phyloP scores from a whole-genome alignment of 1,140 invertebrate genomes.

The Drosophila athabasca region DNA sequence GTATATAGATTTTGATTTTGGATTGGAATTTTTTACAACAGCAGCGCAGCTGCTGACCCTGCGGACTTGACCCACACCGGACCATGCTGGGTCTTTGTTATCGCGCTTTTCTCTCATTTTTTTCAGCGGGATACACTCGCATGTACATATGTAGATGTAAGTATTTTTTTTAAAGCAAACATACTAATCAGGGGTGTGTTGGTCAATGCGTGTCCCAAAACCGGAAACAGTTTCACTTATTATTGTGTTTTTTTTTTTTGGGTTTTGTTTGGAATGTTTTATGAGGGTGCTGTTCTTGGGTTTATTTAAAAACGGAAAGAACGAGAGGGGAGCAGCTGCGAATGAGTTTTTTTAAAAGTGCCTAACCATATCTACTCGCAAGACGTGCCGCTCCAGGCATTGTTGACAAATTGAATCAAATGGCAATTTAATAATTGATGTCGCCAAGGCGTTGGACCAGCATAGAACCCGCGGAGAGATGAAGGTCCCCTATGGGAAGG shows the following conservation, averaged over 20 bases:
- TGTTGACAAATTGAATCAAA: conserved; percentile 78
- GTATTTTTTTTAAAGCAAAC: conserved; percentile 72
- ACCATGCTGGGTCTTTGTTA: conserved; percentile 73
- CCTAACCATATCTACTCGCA: conserved; percentile 33
- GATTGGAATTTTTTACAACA: conserved; percentile 41
- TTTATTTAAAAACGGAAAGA: conserved; percentile 7
- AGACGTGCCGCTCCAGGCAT: conserved; percentile 14
- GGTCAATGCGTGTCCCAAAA: conserved; percentile 46
- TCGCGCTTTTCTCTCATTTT: conserved; percentile 46
- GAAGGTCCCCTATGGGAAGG: conserved; percentile 50
- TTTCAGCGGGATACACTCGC: conserved; percentile 17
- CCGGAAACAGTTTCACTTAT: conserved; percentile 64
- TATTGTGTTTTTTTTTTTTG: conserved; percentile 12
- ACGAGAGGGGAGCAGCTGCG: conserved; percentile 34
- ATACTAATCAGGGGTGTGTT: conserved; percentile 70
- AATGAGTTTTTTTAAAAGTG: conserved; percentile 17
- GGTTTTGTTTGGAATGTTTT: conserved; percentile 31
- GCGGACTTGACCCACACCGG: conserved; percentile 70
- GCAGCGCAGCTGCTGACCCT: conserved; percentile 71
- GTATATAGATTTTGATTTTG: conserved; percentile 42
- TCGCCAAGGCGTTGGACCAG: conserved; percentile 62
- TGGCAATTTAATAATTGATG: conserved; percentile 65
- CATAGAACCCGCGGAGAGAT: conserved; percentile 42
- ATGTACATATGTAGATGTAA: conserved; percentile 36
- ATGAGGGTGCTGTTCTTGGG: conserved; percentile 62